Base-by-base conservation (phyloP, 2,113 vertebrate species). In the Indicator maculatus region DNA sequence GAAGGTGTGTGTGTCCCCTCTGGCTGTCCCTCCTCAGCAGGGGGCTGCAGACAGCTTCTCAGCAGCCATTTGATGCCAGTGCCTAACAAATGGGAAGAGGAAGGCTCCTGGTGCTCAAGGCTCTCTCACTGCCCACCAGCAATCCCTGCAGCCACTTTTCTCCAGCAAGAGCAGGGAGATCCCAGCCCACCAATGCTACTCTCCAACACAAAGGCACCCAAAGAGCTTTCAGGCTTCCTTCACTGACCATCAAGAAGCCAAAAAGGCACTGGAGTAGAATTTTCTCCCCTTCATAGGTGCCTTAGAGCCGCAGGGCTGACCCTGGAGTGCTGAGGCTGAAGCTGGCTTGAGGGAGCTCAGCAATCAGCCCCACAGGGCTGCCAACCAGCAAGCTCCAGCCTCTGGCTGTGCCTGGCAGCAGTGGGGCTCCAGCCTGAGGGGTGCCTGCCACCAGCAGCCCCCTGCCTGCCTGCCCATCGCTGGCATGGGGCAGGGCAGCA, bases 351-450 rank as follows among this genome's bases (percentile, higher is more conserved):
- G 6, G 36, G 55, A 36, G 15, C 58, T 76, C 6, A 2, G 85
- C 64, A 60, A 76, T 28, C 12, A 31, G 20, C 52, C 38, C 39
- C 8, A 1, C 15, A 39, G 50, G 52, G 24, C 73, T 73, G 58
- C 52, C 59, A 58, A 21, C 27, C 47, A 45, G 63, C 11, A 13
- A 47, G 31, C 19, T 21, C 5, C 58, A 52, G 38, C 63, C 36
- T 26, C 72, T 85, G 8, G 0, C 28, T 2, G 1, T 31, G 12
- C 28, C 31, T 15, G 7, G 47, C 28, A 6, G 6, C 9, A 0
- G 0, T 6, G 69, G 36, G 39, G 19, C 33, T 88, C 7, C 5
- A 4, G 58, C 28, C 76, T 56, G 16, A 18, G 45, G 45, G 45
- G 18, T 47, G 47, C 47, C 47, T 47, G 47, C 74, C 52, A 14